Percentiles rank a stretch among this genome's conserved stretches.
phyloP scores from a whole-genome alignment of 2,888 invertebrate genomes.

The Cataglyphis livida region DNA sequence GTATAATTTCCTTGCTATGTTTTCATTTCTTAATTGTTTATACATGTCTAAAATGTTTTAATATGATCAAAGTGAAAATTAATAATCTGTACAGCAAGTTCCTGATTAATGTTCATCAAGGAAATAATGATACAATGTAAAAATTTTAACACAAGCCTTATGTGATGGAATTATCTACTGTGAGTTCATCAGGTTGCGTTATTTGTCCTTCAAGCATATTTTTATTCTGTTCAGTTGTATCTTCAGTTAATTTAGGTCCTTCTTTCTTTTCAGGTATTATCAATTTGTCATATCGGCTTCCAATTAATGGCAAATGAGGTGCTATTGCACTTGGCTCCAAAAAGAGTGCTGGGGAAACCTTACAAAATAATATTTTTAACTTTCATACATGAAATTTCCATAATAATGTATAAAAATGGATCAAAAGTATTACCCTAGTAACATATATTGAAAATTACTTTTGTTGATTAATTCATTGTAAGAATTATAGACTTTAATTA shows the following conservation, averaged over 20 bases:
- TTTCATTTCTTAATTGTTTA: not conserved
- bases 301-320: conserved; percentile 88
- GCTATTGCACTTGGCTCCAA: conserved; percentile 90
- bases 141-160: conserved; percentile 43
- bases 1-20: not conserved
- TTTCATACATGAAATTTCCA: not conserved
- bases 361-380: conserved; percentile 74
- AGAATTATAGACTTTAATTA: not conserved
- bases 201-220: not conserved
- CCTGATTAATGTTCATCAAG: not conserved
- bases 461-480: not conserved
- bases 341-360: conserved; percentile 88
- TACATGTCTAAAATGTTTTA: not conserved
- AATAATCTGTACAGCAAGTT: conserved; percentile 14
- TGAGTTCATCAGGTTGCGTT: conserved; percentile 19
- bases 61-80: not conserved
- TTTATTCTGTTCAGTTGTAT: conserved; percentile 15
- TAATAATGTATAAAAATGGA: not conserved
- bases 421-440: not conserved
- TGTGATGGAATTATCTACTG: conserved; percentile 62
- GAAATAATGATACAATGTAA: not conserved
- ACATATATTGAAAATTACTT: not conserved
- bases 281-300: conserved; percentile 86
- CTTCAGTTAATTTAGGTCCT: conserved; percentile 19
- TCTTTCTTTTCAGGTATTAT: conserved; percentile 71